phyloP scores from a whole-genome alignment of 2,888 invertebrate genomes.

The Tipula confusa region DNA sequence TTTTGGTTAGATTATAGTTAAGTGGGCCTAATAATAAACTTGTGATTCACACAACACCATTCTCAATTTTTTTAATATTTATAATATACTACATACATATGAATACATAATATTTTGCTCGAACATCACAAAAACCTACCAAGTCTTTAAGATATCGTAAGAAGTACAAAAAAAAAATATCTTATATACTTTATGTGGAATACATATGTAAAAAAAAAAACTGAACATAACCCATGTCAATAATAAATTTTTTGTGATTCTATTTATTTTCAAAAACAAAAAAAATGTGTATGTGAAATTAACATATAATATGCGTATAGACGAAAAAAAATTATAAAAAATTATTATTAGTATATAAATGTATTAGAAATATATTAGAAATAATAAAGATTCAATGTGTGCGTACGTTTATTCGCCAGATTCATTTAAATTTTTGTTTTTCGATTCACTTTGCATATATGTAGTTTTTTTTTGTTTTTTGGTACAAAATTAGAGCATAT shows the following conservation, averaged over 20 bases:
- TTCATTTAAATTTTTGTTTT: background rate
- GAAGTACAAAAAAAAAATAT: background rate
- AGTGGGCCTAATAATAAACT: conserved; percentile 20
- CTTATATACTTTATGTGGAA: background rate
- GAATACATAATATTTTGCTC: background rate
- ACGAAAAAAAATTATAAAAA: too few species aligned
- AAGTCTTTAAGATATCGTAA: background rate
- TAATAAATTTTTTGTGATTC: conserved; percentile 12
- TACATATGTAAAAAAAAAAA: background rate
- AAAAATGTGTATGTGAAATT: conserved; percentile 3
- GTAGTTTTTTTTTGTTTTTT: background rate
- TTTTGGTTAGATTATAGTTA: conserved; percentile 7
- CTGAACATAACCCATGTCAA: conserved; percentile 12
- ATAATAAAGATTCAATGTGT: background rate
- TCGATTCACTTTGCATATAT: background rate
- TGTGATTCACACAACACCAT: conserved; percentile 15
- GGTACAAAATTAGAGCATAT: background rate
- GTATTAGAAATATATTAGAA: background rate
- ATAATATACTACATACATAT: background rate
- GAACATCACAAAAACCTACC: background rate
- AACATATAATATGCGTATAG: conserved; percentile 4
- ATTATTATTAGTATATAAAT: background rate
- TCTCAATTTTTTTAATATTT: background rate
- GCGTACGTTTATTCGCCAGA: background rate
- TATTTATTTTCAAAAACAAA: background rate